Percentiles rank a stretch among this genome's conserved stretches.
phyloP scores from a whole-genome alignment of 2,888 invertebrate genomes.

The Acrobasis consociella region DNA sequence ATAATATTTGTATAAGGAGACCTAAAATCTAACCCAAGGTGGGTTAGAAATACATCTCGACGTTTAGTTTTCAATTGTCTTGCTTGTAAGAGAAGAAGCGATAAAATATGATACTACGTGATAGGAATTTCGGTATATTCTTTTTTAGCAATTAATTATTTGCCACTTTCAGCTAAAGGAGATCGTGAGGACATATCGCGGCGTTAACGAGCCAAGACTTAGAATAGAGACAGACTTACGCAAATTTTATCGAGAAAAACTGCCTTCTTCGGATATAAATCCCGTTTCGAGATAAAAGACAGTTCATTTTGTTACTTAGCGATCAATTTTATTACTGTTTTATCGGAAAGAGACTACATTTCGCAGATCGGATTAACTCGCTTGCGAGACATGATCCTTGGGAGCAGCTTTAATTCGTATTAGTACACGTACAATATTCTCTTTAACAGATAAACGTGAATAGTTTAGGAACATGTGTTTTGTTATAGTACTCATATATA shows the following conservation, averaged over 20 bases:
- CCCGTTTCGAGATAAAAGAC: constrained; percentile 1
- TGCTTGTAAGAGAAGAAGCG: no score
- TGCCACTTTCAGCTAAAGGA: background rate
- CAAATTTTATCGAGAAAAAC: constrained; percentile 7
- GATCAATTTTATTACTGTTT: background rate
- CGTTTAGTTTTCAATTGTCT: no score
- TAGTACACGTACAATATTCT: background rate
- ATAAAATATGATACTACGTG: no score
- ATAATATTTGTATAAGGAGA: no score
- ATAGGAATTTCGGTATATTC: no score
- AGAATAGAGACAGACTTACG: background rate
- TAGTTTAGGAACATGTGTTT: background rate
- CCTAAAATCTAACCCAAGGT: no score
- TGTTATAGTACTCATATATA: no score
- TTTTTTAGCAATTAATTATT: no score
- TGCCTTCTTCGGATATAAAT: constrained; percentile 3
- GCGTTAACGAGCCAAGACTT: constrained; percentile 9
- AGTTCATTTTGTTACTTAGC: constrained; percentile 8
- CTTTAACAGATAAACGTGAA: background rate
- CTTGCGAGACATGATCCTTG: background rate
- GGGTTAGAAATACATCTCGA: no score
- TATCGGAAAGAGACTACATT: background rate
- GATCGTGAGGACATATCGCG: background rate
- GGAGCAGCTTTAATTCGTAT: background rate
- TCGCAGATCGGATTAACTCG: constrained; percentile 3